Base-by-base conservation (phyloP, 2,113 vertebrate genomes). In the Chroicocephalus ridibundus region DNA sequence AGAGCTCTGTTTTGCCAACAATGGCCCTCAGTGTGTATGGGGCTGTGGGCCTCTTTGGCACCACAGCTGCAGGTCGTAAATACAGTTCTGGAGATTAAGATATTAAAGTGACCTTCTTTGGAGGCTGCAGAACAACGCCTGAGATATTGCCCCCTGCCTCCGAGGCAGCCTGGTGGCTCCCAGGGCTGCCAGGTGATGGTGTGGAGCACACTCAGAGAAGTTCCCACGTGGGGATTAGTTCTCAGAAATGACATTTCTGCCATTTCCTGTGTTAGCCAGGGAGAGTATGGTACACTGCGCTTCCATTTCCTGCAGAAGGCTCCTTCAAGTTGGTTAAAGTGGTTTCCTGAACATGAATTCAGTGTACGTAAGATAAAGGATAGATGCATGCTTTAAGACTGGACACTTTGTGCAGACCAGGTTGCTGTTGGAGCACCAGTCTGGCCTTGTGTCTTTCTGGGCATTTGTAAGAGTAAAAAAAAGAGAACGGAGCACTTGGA, bases 11-110 rank as follows among this genome's bases (percentile, higher is more conserved):
- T 94, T 90, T 90, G 49, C 86, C 79, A 91, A 82, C 96, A 95
- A 96, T 90, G 94, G 96, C 22, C 20, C 68, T 76, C 84, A 93
- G 54, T 49, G 54, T 96, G 68, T 61, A 7, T 1, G 11, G 70
- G 72, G 65, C 75, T 25, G 2, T 65, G 88, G 90, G 95, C 79
- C 96, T 90, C 95, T 94, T 60, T 93, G 94, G 86, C 88, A 92
- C 86, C 62, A 36, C 95, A 97, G 95, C 96, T 97, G 94, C 93
- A 97, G 86, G 88, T 94, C 29, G 3, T 85, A 96, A 91, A 70
- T 78, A 82, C 84, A 66, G 64, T 88, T 96, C 49, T 86, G 94
- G 70, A 94, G 88, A 81, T 93, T 69, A 80, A 78, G 91, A 78
- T 92, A 85, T 87, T 87, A 51, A 92, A 94, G 58, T 82, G 66